Percentiles rank a stretch among this genome's conserved stretches.
Evolutionary conservation across 2,113 vertebrate genomes (phyloP).

Genomic region (Cyprinodon tularosa): DNA sequence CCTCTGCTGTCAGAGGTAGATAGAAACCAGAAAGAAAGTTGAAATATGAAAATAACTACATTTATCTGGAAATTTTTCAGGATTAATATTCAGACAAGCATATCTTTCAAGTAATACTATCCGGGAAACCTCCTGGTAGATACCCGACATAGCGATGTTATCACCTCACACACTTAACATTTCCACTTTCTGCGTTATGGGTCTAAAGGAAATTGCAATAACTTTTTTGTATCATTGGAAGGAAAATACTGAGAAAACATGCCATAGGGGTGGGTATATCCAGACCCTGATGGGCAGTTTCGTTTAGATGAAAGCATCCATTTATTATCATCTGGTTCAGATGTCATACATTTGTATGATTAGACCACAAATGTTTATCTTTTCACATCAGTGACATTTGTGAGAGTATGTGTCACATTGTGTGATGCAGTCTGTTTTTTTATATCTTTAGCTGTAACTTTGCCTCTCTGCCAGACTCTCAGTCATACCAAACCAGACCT

Average conservation of each 20-base stretch:
- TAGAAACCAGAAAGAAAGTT: neutral
- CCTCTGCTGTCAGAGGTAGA: neutral
- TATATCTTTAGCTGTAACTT: neutral
- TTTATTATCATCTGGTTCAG: neutral
- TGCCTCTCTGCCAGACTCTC: neutral
- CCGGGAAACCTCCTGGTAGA: neutral
- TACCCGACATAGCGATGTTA: neutral
- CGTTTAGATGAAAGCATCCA: neutral
- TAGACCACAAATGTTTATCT: neutral
- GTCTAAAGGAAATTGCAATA: neutral
- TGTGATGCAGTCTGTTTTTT: neutral
- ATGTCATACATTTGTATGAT: neutral
- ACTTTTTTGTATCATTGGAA: neutral
- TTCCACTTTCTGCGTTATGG: neutral
- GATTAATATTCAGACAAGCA: neutral
- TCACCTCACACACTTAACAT: neutral
- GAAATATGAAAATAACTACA: neutral
- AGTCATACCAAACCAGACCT: constrained; percentile 38
- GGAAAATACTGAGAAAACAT: neutral
- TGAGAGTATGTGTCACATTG: constrained; percentile 3
- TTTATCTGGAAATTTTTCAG: neutral
- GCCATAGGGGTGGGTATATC: neutral
- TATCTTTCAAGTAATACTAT: neutral
- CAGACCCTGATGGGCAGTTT: neutral
- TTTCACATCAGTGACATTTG: constrained; percentile 15